These are phyloP conservation scores for Arvicanthis niloticus DNA, from an alignment of 2,113 vertebrate species.

Conservation along the genomic window DNA sequence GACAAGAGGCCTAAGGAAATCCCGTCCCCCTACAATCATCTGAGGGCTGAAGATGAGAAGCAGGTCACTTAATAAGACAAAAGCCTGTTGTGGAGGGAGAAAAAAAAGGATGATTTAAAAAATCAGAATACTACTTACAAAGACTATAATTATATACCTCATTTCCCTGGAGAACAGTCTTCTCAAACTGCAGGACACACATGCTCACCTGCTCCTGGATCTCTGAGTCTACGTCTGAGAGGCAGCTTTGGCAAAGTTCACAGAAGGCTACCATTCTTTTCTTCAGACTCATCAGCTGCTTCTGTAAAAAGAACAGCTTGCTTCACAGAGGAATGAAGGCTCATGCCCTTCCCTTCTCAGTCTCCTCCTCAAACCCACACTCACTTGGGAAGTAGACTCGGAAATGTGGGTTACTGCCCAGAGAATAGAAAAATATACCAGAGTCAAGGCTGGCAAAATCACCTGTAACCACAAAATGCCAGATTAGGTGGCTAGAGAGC, in stretches of 20 bases:
- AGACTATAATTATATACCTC: not conserved
- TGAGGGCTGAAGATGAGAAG: conserved; percentile 89
- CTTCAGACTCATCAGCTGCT: conserved; percentile 85
- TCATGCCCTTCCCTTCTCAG: not conserved
- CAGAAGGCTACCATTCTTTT: conserved; percentile 85
- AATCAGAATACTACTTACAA: not conserved
- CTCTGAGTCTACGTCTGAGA: conserved; percentile 85
- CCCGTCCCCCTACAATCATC: conserved; percentile 75
- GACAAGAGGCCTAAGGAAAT: conserved; percentile 82
- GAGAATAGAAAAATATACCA: conserved; percentile 89
- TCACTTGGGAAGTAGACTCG: conserved; percentile 85
- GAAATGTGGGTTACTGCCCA: conserved; percentile 88
- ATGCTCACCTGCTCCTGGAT: conserved; percentile 90
- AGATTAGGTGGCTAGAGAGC: not conserved
- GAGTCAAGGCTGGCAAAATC: conserved; percentile 88
- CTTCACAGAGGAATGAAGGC: not conserved
- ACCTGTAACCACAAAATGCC: conserved; percentile 85
- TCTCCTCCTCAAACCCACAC: not conserved
- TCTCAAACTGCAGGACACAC: not conserved
- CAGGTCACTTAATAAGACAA: conserved; percentile 92
- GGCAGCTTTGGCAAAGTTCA: conserved; percentile 89
- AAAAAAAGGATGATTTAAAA: conserved; percentile 4
- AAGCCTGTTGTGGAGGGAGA: conserved; percentile 86
- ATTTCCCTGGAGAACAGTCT: not conserved
- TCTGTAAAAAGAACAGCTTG: conserved; percentile 79